These are phyloP conservation scores for Cygnus olor DNA, from an alignment of 2,797 vertebrate genomes.

Conservation along the genomic window DNA sequence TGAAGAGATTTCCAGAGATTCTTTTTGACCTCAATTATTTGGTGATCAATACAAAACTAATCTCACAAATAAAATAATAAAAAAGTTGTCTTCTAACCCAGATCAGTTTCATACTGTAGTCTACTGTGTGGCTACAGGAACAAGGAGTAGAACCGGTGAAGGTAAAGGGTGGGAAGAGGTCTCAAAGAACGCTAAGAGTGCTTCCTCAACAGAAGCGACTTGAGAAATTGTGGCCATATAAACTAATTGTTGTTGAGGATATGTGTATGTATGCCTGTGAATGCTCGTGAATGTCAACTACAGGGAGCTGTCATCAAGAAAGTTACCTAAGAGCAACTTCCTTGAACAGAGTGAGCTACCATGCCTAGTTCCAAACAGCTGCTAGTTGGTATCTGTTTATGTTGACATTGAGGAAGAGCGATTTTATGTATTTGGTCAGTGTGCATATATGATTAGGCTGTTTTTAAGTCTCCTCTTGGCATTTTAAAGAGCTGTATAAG, in stretches of 20 bases:
- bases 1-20: not conserved
- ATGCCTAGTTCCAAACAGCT: not conserved
- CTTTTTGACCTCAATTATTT: not conserved
- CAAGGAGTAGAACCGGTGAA: not conserved
- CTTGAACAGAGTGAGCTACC: not conserved
- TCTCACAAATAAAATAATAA: not conserved
- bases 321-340: not conserved
- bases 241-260: no score
- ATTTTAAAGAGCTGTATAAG: not conserved
- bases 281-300: not conserved
- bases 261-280: not conserved
- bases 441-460: not conserved
- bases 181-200: not conserved
- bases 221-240: not conserved
- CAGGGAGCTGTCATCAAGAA: not conserved
- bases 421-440: not conserved
- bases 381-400: not conserved
- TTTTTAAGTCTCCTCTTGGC: not conserved
- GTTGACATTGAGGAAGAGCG: not conserved
- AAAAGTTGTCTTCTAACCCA: not conserved
- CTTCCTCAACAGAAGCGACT: not conserved
- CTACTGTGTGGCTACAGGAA: not conserved
- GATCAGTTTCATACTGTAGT: not conserved
- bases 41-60: not conserved
- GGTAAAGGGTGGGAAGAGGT: not conserved